Conservation (phyloP, 2,113 vertebrate genomes). For the Eulacestoma nigropectus region DNA sequence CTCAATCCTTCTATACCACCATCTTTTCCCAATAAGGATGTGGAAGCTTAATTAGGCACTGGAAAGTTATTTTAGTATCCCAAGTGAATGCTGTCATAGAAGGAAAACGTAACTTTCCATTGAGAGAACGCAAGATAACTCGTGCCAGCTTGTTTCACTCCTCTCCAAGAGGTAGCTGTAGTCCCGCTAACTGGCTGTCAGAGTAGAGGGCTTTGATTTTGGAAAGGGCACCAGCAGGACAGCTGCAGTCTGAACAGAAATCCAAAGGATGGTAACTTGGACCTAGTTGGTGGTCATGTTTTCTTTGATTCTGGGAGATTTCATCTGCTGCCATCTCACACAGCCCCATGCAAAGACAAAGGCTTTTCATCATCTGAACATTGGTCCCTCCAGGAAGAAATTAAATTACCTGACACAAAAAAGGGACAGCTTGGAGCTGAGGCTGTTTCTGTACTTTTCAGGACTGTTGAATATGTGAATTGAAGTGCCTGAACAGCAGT, state of each 20-base stretch:
- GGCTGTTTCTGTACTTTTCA: constrained; percentile 35
- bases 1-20: background rate
- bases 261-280: constrained; percentile 60
- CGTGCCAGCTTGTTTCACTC: constrained; percentile 24
- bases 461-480: constrained; percentile 27
- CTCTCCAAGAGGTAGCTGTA: constrained; percentile 46
- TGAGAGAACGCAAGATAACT: background rate
- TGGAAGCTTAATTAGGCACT: constrained; percentile 20
- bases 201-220: constrained; percentile 60
- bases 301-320: constrained; percentile 65
- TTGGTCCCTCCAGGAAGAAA: constrained; percentile 63
- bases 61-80: constrained; percentile 55
- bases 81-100: constrained; percentile 39
- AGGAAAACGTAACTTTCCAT: constrained; percentile 41
- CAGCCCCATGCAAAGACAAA: constrained; percentile 66
- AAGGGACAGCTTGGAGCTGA: constrained; percentile 51
- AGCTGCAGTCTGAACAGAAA: constrained; percentile 46
- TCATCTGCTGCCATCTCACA: constrained; percentile 57
- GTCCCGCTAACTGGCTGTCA: constrained; percentile 45
- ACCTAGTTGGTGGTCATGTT: constrained; percentile 61
- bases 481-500: constrained; percentile 24
- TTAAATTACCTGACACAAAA: constrained; percentile 60
- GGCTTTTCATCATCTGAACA: constrained; percentile 65
- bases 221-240: constrained; percentile 63
- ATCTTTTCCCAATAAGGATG: constrained; percentile 41